These are phyloP conservation scores for Sternarchorhynchus goeldii DNA, from an alignment of 2,797 vertebrate species.

Conservation along the genomic window DNA sequence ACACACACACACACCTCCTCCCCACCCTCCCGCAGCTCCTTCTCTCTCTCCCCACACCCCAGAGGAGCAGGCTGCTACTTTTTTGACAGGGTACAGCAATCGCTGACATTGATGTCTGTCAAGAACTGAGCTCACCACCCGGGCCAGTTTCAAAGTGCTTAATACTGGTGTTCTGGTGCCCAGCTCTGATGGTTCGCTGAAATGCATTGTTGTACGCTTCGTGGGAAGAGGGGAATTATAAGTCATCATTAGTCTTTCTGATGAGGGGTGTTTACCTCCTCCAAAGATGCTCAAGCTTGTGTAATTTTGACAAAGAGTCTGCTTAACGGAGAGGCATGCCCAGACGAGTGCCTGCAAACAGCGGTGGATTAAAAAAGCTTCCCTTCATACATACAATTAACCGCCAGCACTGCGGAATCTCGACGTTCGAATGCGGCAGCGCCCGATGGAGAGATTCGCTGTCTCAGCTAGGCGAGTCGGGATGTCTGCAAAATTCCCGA, in stretches of 20 bases:
- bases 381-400: slow-evolving; percentile 54
- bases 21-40: background rate
- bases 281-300: slow-evolving; percentile 47
- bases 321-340: slow-evolving; percentile 37
- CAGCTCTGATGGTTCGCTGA: background rate
- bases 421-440: slow-evolving; percentile 51
- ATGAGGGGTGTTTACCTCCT: slow-evolving; percentile 50
- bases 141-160: slow-evolving; percentile 13
- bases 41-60: slow-evolving; percentile 72
- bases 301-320: slow-evolving; percentile 52
- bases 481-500: slow-evolving; percentile 58
- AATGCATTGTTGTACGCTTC: background rate
- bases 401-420: slow-evolving; percentile 57
- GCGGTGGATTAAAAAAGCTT: slow-evolving; percentile 50
- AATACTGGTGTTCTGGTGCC: background rate
- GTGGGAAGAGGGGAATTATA: slow-evolving; percentile 57
- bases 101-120: slow-evolving; percentile 90
- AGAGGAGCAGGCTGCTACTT: slow-evolving; percentile 83
- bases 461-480: slow-evolving; percentile 33
- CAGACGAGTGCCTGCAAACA: slow-evolving; percentile 49
- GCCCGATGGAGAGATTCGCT: slow-evolving; percentile 48
- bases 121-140: slow-evolving; percentile 68
- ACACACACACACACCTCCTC: too few species aligned
- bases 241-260: slow-evolving; percentile 58
- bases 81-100: slow-evolving; percentile 87